These are phyloP conservation scores for Paraescarpia echinospica DNA, from an alignment of 1,140 invertebrate genomes.

Conservation along the genomic window DNA sequence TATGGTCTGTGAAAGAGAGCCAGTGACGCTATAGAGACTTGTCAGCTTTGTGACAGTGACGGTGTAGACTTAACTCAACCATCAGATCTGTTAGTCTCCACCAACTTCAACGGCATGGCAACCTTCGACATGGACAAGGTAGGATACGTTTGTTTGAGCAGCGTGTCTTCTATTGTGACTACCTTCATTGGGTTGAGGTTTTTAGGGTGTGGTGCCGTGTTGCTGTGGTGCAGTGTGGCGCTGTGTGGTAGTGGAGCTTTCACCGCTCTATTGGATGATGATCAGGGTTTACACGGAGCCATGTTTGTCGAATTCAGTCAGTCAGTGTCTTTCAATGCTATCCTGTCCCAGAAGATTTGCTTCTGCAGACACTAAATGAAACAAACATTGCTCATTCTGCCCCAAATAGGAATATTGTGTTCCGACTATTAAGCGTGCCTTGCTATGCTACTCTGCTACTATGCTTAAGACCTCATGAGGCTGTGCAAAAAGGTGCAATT, in stretches of 20 bases:
- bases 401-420: no score
- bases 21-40: not conserved
- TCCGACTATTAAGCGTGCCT: no score
- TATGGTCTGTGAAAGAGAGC: not conserved
- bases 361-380: no score
- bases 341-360: no score
- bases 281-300: no score
- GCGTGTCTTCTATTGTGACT: not conserved
- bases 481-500: no score
- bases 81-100: not conserved
- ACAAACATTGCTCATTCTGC: no score
- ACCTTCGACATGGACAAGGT: not conserved
- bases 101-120: not conserved
- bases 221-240: not conserved
- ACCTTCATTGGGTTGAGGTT: not conserved
- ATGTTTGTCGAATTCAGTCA: no score
- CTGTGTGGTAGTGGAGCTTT: not conserved
- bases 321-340: no score
- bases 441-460: no score
- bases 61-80: not conserved
- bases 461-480: no score
- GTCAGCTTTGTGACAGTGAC: not conserved
- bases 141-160: not conserved
- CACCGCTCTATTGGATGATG: not conserved
- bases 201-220: not conserved